Conservation (phyloP, 2,888 invertebrate species). For the Notocelia uddmanniana region DNA sequence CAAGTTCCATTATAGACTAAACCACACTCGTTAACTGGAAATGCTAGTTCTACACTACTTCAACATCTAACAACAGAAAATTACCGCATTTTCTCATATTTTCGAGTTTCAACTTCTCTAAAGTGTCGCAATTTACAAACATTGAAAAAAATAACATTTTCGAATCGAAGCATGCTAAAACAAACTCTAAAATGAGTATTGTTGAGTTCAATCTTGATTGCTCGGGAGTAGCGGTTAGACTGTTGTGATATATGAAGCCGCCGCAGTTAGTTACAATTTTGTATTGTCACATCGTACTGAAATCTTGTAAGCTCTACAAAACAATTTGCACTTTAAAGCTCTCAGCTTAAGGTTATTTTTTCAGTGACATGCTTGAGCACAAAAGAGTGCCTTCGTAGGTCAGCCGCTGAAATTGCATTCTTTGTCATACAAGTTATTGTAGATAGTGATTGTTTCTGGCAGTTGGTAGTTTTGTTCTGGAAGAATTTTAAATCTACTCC, state of each 20-base stretch:
- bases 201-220: slow-evolving; percentile 34
- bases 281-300: slow-evolving; percentile 61
- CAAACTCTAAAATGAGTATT: not conserved
- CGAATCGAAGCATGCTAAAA: not conserved
- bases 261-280: slow-evolving; percentile 61
- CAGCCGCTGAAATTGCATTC: slow-evolving; percentile 51
- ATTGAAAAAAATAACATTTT: slow-evolving; percentile 38
- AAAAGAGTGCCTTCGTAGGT: slow-evolving; percentile 40
- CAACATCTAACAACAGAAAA: slow-evolving; percentile 45
- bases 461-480: slow-evolving; percentile 18
- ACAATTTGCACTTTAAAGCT: slow-evolving; percentile 48
- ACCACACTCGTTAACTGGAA: slow-evolving; percentile 8
- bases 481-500: slow-evolving; percentile 32
- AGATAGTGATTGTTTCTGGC: slow-evolving; percentile 48
- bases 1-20: not conserved
- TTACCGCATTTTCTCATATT: slow-evolving; percentile 54
- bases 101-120: slow-evolving; percentile 45
- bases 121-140: slow-evolving; percentile 50
- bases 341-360: not conserved
- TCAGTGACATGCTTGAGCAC: not conserved
- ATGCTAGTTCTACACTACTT: slow-evolving; percentile 18
- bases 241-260: slow-evolving; percentile 50
- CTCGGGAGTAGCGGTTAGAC: slow-evolving; percentile 42
- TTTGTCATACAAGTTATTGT: slow-evolving; percentile 53
- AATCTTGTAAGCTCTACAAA: slow-evolving; percentile 48